phyloP scores from a whole-genome alignment of 2,888 invertebrate genomes.

The Morpho helenor region DNA sequence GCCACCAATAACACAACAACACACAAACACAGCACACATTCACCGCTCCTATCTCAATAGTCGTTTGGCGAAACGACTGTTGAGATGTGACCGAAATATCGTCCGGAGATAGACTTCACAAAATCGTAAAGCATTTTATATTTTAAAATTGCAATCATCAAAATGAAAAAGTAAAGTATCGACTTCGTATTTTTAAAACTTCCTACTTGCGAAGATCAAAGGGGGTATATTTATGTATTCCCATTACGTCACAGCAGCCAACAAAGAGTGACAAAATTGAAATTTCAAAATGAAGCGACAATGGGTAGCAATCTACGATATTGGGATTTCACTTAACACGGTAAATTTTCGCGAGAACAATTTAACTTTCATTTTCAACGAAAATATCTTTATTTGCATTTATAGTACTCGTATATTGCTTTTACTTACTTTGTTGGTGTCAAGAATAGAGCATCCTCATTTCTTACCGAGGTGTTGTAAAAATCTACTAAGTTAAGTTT shows the following conservation, averaged over 20 bases:
- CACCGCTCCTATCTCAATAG: too few relatives aligned
- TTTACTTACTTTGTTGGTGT: neutral
- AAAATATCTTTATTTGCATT: conserved; percentile 5
- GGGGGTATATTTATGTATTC: conserved; percentile 1
- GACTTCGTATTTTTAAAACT: too few relatives aligned
- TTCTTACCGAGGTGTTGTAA: too few relatives aligned
- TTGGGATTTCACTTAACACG: conserved; percentile 9
- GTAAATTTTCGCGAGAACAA: conserved; percentile 7
- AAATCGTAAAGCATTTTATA: neutral
- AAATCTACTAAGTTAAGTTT: too few relatives aligned
- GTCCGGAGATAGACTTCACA: neutral
- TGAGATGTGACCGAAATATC: neutral
- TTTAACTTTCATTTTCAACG: conserved; percentile 6
- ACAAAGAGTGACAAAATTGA: conserved; percentile 15
- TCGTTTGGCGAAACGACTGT: too few relatives aligned
- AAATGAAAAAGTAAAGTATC: too few relatives aligned
- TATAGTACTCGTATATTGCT: neutral
- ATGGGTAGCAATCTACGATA: conserved; percentile 11
- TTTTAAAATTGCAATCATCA: too few relatives aligned
- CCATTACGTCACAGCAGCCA: conserved; percentile 4
- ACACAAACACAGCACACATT: too few relatives aligned
- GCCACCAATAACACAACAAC: too few relatives aligned
- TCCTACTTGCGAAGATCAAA: neutral
- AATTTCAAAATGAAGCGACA: conserved; percentile 15
- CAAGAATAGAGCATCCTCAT: too few relatives aligned